Base-by-base conservation (phyloP, 2,888 invertebrate genomes). In the Fragum sueziense region DNA sequence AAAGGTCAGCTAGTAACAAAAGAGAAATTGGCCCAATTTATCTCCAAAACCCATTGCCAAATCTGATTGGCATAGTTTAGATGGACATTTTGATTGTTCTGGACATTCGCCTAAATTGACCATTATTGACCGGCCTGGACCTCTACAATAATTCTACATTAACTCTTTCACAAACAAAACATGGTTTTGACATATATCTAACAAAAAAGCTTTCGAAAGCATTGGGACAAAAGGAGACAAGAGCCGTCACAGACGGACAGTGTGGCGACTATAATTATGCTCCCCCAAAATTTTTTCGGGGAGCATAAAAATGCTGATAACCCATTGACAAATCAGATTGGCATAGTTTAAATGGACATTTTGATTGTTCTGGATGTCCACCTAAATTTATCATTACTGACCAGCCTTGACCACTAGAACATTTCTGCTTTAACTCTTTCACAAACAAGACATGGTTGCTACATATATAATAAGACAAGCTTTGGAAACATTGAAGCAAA, bases 21-120 rank as follows among this genome's bases (percentile, higher is more conserved):
- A n/a, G n/a, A n/a, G n/a, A n/a, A n/a, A n/a, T n/a, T n/a, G n/a
- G n/a, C 17, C 41, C 17, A 17, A 41, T 41, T 41, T 47, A 47
- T 47, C 17, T 14, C 2, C 14, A 2, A 47, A 47, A n/a, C 7
- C 47, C 14, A 47, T 47, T 47, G 47, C 47, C 47, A 47, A 47
- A 47, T 20, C 47, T 47, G 47, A 47, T 47, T 47, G 47, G 47
- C 2, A 2, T 14, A 47, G 4, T 47, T 47, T 47, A 14, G 47
- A 47, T 25, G 57, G 57, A 57, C 2, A 2, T n/a, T 27, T 57
- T 57, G n/a, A 57, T 57, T 57, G 57, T 25, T 27, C 57, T 27
- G 25, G 57, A 57, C 57, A 57, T 27, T n/a, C 11, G 57, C 29
- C 57, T 57, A 57, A 57, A 57, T 57, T 27, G 20, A 22, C 57